Percentiles rank a stretch among this genome's conserved stretches.
Evolutionary conservation across 2,113 vertebrate genomes (phyloP).

Genomic region (Suncus etruscus): DNA sequence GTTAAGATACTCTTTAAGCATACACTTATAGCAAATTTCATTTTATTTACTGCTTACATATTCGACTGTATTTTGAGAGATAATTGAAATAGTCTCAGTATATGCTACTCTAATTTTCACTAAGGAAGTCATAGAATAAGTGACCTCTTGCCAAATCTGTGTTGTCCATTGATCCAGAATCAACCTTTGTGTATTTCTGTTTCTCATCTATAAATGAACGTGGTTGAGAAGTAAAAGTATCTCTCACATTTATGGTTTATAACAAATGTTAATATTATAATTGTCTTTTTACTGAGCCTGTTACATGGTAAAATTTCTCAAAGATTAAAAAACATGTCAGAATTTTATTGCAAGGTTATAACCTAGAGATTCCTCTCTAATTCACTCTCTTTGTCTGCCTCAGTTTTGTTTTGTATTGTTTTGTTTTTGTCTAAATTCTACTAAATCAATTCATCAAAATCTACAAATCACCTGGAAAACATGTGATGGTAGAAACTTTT

Average conservation of each 20-base stretch:
- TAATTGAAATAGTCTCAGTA: neutral
- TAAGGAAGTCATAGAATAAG: neutral
- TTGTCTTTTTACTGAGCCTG: neutral
- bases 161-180: neutral
- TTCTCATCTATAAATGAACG: constrained; percentile 25
- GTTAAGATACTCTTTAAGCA: neutral
- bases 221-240: constrained; percentile 18
- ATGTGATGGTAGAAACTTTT: neutral
- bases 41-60: neutral
- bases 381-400: too few species aligned
- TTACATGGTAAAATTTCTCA: constrained; percentile 33
- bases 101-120: neutral
- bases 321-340: neutral
- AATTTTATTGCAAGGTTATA: too few species aligned
- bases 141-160: neutral
- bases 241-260: neutral
- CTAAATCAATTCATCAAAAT: too few species aligned
- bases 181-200: neutral
- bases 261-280: neutral
- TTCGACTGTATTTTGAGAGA: neutral
- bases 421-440: too few species aligned
- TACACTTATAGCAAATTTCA: neutral
- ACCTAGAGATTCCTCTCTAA: too few species aligned
- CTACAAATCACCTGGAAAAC: neutral
- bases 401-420: too few species aligned